These are phyloP conservation scores for Napeogenes inachia DNA, from an alignment of 2,888 invertebrate species.

Conservation along the genomic window DNA sequence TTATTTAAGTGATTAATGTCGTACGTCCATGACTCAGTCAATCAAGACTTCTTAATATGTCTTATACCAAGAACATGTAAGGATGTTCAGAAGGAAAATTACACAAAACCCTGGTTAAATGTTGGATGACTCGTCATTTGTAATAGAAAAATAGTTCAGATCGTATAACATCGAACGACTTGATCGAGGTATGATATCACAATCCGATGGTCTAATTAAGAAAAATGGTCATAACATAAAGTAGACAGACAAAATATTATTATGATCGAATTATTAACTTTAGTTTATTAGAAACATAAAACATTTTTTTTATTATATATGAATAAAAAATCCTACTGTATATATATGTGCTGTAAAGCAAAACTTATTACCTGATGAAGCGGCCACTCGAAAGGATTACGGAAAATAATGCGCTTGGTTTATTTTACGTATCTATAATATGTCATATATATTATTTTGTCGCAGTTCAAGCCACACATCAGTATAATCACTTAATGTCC, in stretches of 20 bases:
- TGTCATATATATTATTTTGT: background rate
- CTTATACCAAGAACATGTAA: background rate
- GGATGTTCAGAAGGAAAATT: background rate
- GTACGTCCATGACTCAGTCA: slow-evolving; percentile 1
- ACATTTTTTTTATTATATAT: too few relatives aligned
- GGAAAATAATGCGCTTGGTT: background rate
- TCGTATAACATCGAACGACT: too few relatives aligned
- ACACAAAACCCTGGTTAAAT: background rate
- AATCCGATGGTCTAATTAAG: too few relatives aligned
- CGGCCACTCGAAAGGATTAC: background rate
- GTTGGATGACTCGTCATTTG: background rate
- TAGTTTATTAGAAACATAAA: too few relatives aligned
- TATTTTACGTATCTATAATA: background rate
- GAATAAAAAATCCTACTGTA: background rate
- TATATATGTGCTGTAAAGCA: background rate
- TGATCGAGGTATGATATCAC: too few relatives aligned
- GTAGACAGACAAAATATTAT: too few relatives aligned
- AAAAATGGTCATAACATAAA: too few relatives aligned
- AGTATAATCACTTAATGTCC: background rate
- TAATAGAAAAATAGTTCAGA: too few relatives aligned
- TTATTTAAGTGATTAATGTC: too few relatives aligned
- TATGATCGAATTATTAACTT: too few relatives aligned
- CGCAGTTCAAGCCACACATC: background rate
- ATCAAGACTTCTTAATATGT: slow-evolving; percentile 2
- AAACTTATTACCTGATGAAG: background rate